phyloP scores from a whole-genome alignment of 1,140 invertebrate species.

The Brachionus angularis region DNA sequence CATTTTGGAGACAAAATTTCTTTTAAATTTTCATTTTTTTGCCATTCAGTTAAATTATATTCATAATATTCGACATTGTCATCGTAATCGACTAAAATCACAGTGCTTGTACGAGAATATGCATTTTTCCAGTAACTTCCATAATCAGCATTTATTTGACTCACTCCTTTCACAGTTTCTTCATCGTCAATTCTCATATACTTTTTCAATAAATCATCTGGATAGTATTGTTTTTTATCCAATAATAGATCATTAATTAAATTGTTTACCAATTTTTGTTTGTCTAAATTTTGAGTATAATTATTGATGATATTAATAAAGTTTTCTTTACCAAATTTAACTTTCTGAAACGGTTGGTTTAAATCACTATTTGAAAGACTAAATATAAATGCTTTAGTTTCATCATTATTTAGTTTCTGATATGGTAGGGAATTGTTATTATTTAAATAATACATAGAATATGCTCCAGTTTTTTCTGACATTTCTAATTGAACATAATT shows the following conservation, averaged over 20 bases:
- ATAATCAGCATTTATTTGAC: slow-evolving; percentile 37
- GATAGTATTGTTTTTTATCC: slow-evolving; percentile 22
- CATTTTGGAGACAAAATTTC: background rate
- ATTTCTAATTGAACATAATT: slow-evolving; percentile 31
- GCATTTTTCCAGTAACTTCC: slow-evolving; percentile 43
- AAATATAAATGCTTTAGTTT: background rate
- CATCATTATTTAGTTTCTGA: slow-evolving; percentile 12
- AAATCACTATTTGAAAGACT: slow-evolving; percentile 22
- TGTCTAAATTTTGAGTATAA: background rate
- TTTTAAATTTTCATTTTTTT: background rate
- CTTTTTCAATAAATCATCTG: background rate
- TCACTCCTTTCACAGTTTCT: background rate
- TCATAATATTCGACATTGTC: slow-evolving; percentile 43
- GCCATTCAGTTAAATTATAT: slow-evolving; percentile 36
- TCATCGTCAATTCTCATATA: background rate
- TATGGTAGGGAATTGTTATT: slow-evolving; percentile 21
- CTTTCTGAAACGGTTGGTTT: slow-evolving; percentile 18
- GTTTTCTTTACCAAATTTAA: background rate
- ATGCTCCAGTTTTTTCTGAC: slow-evolving; percentile 16
- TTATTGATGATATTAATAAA: background rate
- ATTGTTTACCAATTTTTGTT: slow-evolving; percentile 12
- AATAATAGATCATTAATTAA: slow-evolving; percentile 8
- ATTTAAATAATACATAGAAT: slow-evolving; percentile 31
- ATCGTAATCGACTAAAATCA: slow-evolving; percentile 41
- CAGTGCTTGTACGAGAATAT: slow-evolving; percentile 25